A percentile compares a stretch with the other conserved stretches of the same genome.
Evolutionary conservation across 2,888 invertebrate species (phyloP).

Genomic region (Cenopis cana): DNA sequence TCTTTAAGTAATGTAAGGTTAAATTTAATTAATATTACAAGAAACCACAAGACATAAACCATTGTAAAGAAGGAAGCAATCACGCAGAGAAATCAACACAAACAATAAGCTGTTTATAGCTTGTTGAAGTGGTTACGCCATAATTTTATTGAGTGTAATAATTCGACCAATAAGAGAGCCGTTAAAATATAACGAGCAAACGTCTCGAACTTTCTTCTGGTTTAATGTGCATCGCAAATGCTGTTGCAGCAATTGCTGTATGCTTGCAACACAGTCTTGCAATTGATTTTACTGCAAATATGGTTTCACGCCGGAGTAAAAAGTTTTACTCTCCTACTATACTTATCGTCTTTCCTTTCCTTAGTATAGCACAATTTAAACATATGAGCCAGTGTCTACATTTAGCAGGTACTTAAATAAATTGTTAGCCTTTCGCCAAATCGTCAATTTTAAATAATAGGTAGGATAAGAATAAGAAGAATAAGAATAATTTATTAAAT

Average conservation of each 20-base stretch:
- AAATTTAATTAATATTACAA: not conserved
- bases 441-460: too few relatives aligned
- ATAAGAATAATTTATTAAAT: too few relatives aligned
- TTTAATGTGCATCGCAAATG: constrained; percentile 33
- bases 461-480: too few relatives aligned
- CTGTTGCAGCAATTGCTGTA: constrained; percentile 25
- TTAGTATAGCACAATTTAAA: not conserved
- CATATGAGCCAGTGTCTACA: not conserved
- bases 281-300: constrained; percentile 8
- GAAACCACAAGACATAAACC: not conserved
- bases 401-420: not conserved
- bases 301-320: not conserved
- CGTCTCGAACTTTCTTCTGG: constrained; percentile 36
- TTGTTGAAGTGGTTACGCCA: constrained; percentile 35
- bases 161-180: constrained; percentile 33
- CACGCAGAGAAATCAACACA: constrained; percentile 22
- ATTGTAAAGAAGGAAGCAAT: constrained; percentile 10
- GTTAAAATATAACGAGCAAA: constrained; percentile 34
- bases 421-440: not conserved
- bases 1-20: too few relatives aligned
- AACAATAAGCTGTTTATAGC: constrained; percentile 37
- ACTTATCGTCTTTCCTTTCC: too few relatives aligned
- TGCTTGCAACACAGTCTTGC: constrained; percentile 24
- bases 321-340: not conserved
- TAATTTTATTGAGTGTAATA: constrained; percentile 41